Evolutionary conservation across 2,113 vertebrate species (phyloP).

Genomic region (Microcebus ravelobensis): DNA sequence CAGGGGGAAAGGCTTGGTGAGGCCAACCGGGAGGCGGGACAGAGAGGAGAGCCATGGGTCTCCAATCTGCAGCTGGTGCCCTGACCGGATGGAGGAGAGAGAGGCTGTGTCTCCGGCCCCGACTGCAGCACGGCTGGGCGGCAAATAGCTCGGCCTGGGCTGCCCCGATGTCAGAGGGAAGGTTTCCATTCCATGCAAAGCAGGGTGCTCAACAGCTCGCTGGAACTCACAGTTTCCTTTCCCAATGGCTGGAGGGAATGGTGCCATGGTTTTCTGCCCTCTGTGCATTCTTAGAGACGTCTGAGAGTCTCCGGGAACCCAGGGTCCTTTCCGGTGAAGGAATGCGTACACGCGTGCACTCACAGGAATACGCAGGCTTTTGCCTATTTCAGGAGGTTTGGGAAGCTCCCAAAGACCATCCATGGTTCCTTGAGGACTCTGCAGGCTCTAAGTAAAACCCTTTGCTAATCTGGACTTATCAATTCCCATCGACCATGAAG

Average conservation of each 20-base stretch:
- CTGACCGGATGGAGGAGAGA: not conserved
- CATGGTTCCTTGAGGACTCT: not conserved
- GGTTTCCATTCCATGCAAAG: not conserved
- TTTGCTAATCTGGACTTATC: not conserved
- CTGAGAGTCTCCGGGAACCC: not conserved
- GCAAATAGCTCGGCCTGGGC: not conserved
- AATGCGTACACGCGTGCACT: not conserved
- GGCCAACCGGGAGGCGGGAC: not conserved
- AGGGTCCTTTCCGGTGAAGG: not conserved
- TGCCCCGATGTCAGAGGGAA: not conserved
- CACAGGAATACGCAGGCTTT: not conserved
- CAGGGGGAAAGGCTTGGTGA: not conserved
- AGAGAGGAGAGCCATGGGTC: not conserved
- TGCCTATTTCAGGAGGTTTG: not conserved
- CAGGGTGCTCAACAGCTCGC: not conserved
- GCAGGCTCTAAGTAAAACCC: not conserved
- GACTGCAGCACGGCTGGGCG: not conserved
- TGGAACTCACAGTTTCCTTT: not conserved
- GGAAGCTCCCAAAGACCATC: not conserved
- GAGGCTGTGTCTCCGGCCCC: not conserved
- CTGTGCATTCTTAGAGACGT: not conserved
- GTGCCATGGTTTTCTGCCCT: not conserved
- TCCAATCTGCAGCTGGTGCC: not conserved
- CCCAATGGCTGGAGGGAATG: not conserved
- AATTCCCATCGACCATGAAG: not conserved